Conservation (phyloP, 30 jellyfish, hydroid and myxozoan species). For the Chrysaora quinquecirrha region DNA sequence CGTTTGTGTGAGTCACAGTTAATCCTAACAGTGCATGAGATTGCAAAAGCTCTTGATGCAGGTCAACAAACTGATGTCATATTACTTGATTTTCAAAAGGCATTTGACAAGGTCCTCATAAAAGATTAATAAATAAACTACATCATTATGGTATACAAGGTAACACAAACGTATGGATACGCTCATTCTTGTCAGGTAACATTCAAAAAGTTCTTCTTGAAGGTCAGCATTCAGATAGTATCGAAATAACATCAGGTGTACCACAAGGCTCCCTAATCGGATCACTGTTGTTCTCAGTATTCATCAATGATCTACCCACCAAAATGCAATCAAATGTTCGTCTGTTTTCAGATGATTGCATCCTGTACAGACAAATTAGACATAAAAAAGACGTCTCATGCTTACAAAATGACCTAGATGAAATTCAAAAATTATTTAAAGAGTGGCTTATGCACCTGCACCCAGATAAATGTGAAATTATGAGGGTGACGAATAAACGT, state of each 20-base stretch:
- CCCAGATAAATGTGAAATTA: neutral
- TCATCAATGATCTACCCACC: slow-evolving; percentile 20
- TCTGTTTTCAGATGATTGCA: slow-evolving; percentile 32
- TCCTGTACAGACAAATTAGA: neutral
- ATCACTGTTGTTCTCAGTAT: neutral
- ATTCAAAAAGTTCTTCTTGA: neutral
- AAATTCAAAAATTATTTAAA: neutral
- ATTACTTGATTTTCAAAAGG: slow-evolving; percentile 9
- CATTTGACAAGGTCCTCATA: neutral
- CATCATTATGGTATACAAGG: neutral
- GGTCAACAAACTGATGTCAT: neutral
- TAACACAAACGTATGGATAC: neutral
- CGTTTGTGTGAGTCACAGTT: neutral
- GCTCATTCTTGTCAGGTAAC: neutral
- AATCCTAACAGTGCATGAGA: neutral
- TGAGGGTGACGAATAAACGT: slow-evolving; percentile 17
- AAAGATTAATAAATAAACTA: neutral
- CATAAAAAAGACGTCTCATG: neutral
- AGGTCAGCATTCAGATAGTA: neutral
- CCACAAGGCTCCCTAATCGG: slow-evolving; percentile 20
- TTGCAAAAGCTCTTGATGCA: neutral
- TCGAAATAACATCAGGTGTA: neutral
- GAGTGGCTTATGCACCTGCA: slow-evolving; percentile 30
- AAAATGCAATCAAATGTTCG: neutral
- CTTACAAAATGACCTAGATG: slow-evolving; percentile 21